These are phyloP conservation scores for Tillus elongatus DNA, from an alignment of 2,888 invertebrate genomes.

Conservation along the genomic window DNA sequence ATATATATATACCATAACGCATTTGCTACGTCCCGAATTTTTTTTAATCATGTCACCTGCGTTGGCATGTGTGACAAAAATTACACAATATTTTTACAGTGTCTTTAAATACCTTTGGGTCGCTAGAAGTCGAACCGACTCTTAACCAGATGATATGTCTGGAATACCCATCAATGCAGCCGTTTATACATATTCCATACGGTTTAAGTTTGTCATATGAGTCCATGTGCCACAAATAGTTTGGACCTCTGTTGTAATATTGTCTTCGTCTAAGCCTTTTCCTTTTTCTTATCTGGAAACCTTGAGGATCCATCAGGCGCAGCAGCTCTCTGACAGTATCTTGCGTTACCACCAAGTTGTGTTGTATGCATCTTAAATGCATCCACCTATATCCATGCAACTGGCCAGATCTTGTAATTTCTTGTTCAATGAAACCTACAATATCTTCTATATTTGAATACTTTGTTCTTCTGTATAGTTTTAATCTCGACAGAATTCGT, in stretches of 20 bases:
- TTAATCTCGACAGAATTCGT: not conserved
- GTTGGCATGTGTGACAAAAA: no score
- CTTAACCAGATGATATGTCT: slow-evolving; percentile 10
- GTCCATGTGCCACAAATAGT: slow-evolving; percentile 12
- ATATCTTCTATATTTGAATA: slow-evolving; percentile 8
- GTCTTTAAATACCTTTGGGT: slow-evolving; percentile 13
- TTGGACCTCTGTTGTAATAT: slow-evolving; percentile 9
- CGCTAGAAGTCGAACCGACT: slow-evolving; percentile 7
- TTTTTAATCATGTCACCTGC: no score
- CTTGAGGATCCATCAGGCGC: slow-evolving; percentile 6
- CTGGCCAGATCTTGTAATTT: slow-evolving; percentile 8
- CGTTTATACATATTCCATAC: no score
- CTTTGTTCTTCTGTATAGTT: slow-evolving; percentile 7
- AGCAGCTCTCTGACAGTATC: slow-evolving; percentile 6
- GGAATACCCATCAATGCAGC: slow-evolving; percentile 13
- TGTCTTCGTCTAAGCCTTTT: not conserved
- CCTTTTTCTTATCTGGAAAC: not conserved
- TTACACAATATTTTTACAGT: no score
- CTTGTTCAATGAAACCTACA: slow-evolving; percentile 8
- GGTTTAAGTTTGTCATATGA: slow-evolving; percentile 13
- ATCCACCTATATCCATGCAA: slow-evolving; percentile 8
- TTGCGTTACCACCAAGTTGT: slow-evolving; percentile 9
- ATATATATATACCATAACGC: no score
- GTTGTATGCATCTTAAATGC: slow-evolving; percentile 13
- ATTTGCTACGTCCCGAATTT: no score